phyloP scores from a whole-genome alignment of 2,797 vertebrate genomes.

The Takifugu rubripes region DNA sequence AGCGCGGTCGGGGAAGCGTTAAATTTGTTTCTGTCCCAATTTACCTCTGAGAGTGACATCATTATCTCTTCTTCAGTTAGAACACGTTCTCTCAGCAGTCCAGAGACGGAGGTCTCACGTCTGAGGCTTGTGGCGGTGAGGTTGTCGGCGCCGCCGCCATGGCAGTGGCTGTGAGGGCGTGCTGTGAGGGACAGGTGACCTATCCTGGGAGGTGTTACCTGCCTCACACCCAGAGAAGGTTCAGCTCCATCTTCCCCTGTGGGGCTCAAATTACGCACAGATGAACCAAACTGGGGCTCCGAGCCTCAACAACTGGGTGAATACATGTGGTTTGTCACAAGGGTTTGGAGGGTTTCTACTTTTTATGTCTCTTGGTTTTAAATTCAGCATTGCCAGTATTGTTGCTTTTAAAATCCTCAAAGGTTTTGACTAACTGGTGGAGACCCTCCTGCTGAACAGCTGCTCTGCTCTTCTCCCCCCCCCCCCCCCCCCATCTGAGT shows the following conservation, averaged over 20 bases:
- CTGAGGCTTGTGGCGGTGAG: no score
- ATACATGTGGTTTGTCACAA: no score
- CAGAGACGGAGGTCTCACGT: no score
- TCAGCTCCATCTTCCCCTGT: background rate
- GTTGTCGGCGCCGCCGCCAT: no score
- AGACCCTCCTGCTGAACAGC: slow-evolving; percentile 65
- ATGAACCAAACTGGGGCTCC: no score
- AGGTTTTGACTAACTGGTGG: slow-evolving; percentile 13
- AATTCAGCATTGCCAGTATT: background rate
- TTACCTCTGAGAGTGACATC: background rate
- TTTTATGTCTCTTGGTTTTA: background rate
- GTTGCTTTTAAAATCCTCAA: background rate
- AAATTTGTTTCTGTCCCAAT: slow-evolving; percentile 2
- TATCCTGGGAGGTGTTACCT: no score
- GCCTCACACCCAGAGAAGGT: background rate
- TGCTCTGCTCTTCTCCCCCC: slow-evolving; percentile 49
- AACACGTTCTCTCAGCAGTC: no score
- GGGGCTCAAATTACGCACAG: no score
- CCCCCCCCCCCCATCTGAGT: slow-evolving; percentile 51
- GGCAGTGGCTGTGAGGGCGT: no score
- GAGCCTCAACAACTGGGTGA: no score
- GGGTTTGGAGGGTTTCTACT: background rate
- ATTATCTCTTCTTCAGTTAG: background rate
- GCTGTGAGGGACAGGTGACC: no score
- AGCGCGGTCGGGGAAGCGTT: background rate